A percentile compares a stretch with the other conserved stretches of the same genome.
Conservation (phyloP, 2,888 invertebrate genomes). For the Rambutsinella grinnellia region DNA sequence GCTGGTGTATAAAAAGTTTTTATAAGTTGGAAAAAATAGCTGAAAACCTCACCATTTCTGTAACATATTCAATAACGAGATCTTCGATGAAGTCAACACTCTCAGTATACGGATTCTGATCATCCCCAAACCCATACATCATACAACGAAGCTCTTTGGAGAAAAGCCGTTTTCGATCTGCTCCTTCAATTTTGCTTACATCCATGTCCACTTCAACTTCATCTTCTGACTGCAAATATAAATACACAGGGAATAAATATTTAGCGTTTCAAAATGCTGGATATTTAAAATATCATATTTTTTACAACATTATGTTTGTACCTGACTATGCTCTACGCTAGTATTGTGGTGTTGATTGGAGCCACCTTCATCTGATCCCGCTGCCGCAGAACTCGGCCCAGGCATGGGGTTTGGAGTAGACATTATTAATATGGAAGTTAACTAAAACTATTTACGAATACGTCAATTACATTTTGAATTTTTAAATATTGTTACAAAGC, state of each 20-base stretch:
- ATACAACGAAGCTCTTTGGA: constrained; percentile 95
- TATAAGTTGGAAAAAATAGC: constrained; percentile 3
- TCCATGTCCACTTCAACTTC: constrained; percentile 20
- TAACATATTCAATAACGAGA: constrained; percentile 96
- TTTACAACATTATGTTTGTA: background rate
- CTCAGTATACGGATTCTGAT: constrained; percentile 98
- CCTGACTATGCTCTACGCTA: constrained; percentile 44
- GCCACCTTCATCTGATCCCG: constrained; percentile 5
- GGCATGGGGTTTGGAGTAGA: background rate
- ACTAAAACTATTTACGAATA: too few relatives aligned
- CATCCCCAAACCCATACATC: constrained; percentile 99
- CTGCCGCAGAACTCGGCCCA: too few relatives aligned
- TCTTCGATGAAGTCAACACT: constrained; percentile 98
- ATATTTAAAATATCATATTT: background rate
- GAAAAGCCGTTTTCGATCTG: constrained; percentile 79
- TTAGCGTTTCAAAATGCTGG: background rate
- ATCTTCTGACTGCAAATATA: constrained; percentile 31
- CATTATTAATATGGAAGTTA: constrained; percentile 8
- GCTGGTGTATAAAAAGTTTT: constrained; percentile 29
- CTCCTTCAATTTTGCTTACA: constrained; percentile 14
- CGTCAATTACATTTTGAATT: too few relatives aligned
- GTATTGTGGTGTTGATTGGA: constrained; percentile 29
- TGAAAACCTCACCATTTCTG: constrained; percentile 81
- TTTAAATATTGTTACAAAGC: too few relatives aligned
- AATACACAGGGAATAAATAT: background rate